phyloP scores from a whole-genome alignment of 1,140 invertebrate species.

The Drosophila ogumai region DNA sequence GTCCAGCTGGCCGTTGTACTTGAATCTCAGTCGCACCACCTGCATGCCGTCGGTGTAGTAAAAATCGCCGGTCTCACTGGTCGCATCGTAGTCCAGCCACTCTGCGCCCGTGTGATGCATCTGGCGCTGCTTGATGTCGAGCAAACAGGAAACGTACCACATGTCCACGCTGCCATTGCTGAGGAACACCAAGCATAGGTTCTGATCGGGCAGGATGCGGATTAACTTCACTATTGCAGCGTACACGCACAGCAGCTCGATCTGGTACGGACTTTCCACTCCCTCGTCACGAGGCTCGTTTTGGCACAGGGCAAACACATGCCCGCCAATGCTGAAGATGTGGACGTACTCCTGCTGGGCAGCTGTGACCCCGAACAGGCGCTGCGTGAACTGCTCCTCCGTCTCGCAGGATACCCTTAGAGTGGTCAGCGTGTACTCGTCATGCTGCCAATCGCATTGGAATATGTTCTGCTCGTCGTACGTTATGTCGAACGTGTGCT shows the following conservation, averaged over 20 bases:
- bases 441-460: conserved; percentile 61
- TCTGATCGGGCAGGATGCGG: conserved; percentile 47
- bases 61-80: conserved; percentile 51
- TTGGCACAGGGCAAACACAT: conserved; percentile 57
- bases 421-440: conserved; percentile 56
- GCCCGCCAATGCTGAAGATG: conserved; percentile 60
- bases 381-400: conserved; percentile 60
- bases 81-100: conserved; percentile 64
- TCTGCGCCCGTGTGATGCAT: conserved; percentile 58
- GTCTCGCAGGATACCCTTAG: conserved; percentile 31
- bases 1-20: conserved; percentile 54
- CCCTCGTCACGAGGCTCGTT: neutral
- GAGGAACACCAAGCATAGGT: conserved; percentile 63
- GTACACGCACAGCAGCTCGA: conserved; percentile 65
- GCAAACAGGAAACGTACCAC: conserved; percentile 67
- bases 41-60: conserved; percentile 73
- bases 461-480: conserved; percentile 75
- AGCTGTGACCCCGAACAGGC: conserved; percentile 38
- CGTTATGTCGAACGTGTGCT: conserved; percentile 66
- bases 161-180: conserved; percentile 73
- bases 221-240: conserved; percentile 55
- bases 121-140: conserved; percentile 50
- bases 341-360: conserved; percentile 41
- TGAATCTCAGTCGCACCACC: conserved; percentile 56
- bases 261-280: conserved; percentile 39